Evolutionary conservation across 1,140 invertebrate genomes (phyloP), one percentile per base, ranked within the genome.

Genomic region (Condylostylus longicornis): DNA sequence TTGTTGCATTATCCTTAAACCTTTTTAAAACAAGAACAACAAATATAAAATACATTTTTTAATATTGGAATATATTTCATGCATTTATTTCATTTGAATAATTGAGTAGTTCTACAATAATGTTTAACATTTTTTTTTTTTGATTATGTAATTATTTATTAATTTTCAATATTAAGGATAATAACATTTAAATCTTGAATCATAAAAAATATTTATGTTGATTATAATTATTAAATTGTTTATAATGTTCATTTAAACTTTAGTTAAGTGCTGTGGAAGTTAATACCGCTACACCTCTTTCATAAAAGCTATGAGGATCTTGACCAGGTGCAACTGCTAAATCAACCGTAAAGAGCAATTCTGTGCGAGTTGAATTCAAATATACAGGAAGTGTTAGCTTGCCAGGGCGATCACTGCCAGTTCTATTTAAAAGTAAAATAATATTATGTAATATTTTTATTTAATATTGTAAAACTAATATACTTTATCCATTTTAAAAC

Each of bases 311-410:
- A 60, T 85, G 87, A 42, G 77, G 79, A 58, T 87, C 86, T 65
- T 82, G 84, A 42, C 77, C 81, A 38, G 78, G 71, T 21, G 83
- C 84, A 22, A 90, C 79, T 46, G 86, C 82, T 51, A 99, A 74
- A 51, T 97, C 87, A 34, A 98, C 78, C 0, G 90, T 96, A 63
- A 98, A 98, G 35, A 98, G 65, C 31, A 98, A 66, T 56, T 98
- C 91, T 1, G 81, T 81, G 43, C 95, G 75, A 3, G 91, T 95
- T 19, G 90, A 83, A 65, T 98, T 98, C 45, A 98, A 67, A 63
- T 98, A 99, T 42, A 98, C 89, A 0, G 95, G 95, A 35, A 99
- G 69, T 2, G 85, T 86, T 13, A 98, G 69, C 58, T 80, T 78
- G 43, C 69, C 69, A 22, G 68, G 65, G 19, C 64, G 62, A 10